Evolutionary conservation across 1,140 invertebrate genomes (phyloP).

Genomic region (Neotoxoptera formosana): DNA sequence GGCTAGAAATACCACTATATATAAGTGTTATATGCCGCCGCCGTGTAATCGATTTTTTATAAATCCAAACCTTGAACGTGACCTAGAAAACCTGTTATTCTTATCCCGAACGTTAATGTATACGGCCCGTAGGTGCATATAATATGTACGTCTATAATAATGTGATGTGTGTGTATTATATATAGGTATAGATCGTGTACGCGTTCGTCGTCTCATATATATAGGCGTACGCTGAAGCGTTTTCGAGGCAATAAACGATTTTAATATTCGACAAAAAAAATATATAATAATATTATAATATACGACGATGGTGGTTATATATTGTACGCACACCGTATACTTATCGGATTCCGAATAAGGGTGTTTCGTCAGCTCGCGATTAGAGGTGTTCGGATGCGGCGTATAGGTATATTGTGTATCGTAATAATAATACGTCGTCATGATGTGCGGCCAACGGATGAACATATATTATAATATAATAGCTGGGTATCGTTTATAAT

Average conservation of each 20-base stretch:
- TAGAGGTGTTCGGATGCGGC: background rate
- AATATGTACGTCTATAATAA: background rate
- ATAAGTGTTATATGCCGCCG: background rate
- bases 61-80: conserved; percentile 15
- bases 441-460: background rate
- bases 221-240: background rate
- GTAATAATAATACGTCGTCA: background rate
- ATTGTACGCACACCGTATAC: background rate
- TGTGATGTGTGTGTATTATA: background rate
- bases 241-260: background rate
- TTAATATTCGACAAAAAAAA: background rate
- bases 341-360: conserved; percentile 31
- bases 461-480: background rate
- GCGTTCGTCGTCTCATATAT: too few species aligned
- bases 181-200: background rate
- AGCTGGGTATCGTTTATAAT: background rate
- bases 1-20: background rate
- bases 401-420: background rate
- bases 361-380: background rate
- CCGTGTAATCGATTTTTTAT: conserved; percentile 11
- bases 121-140: background rate
- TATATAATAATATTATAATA: background rate
- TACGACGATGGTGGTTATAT: too few species aligned
- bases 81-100: conserved; percentile 23
- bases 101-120: background rate